phyloP scores from a whole-genome alignment of 2,888 invertebrate species.

The Creontiades dilutus region DNA sequence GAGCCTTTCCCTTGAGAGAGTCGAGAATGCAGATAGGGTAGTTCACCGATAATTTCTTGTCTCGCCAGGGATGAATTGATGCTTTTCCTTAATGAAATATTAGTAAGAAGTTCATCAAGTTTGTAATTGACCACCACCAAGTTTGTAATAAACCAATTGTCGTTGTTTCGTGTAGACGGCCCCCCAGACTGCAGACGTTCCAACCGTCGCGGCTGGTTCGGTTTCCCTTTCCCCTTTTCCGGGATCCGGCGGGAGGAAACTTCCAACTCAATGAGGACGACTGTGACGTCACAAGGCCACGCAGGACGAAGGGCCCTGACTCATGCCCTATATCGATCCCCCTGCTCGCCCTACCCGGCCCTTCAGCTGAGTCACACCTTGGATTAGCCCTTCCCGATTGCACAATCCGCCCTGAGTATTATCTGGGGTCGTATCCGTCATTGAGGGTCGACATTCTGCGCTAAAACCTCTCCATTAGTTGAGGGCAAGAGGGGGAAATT shows the following conservation, averaged over 20 bases:
- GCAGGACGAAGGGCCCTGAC: constrained; percentile 49
- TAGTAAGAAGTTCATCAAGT: too few relatives aligned
- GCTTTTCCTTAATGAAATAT: too few relatives aligned
- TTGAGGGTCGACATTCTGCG: background rate
- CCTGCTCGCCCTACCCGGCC: background rate
- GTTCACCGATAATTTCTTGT: too few relatives aligned
- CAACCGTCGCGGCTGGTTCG: constrained; percentile 11
- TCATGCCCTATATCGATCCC: constrained; percentile 62
- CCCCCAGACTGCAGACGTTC: background rate
- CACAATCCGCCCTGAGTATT: constrained; percentile 29
- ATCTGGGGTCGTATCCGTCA: constrained; percentile 21
- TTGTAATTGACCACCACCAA: too few relatives aligned
- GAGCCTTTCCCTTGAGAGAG: too few relatives aligned
- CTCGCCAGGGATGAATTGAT: too few relatives aligned
- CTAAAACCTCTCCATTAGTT: background rate
- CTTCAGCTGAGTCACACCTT: constrained; percentile 44
- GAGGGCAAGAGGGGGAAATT: background rate
- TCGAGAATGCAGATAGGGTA: too few relatives aligned
- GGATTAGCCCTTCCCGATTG: constrained; percentile 46
- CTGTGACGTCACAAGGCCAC: constrained; percentile 65
- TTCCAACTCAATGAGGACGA: constrained; percentile 45
- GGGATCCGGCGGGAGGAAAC: constrained; percentile 15
- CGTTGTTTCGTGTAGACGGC: too few relatives aligned
- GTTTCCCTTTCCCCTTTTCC: constrained; percentile 2
- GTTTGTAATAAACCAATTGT: too few relatives aligned